Evolutionary conservation across 2,797 vertebrate species (phyloP), one percentile per base, ranked within the genome.

Genomic region (Danionella dracula): DNA sequence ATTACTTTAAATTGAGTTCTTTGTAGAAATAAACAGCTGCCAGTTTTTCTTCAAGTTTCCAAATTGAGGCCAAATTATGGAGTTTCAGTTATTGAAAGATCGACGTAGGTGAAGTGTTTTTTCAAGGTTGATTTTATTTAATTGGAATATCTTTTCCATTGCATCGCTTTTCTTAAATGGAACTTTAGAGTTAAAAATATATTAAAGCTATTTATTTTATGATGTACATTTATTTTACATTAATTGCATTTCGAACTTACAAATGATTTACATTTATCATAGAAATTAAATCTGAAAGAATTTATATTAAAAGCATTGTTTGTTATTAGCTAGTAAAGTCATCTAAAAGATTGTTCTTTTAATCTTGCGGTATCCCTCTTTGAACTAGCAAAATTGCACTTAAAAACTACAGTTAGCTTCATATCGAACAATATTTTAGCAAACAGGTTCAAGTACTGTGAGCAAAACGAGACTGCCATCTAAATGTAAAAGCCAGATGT

Each of bases 371-470:
- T 71, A 59, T 32, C 57, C 54, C 37, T 67, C 12, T n/a, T n/a
- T 64, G 34, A 53, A 48, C 46, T 32, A 37, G 56, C 50, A n/a
- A 68, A 62, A 72, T 57, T 63, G 59, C 51, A 76, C 59, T 64
- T 58, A 42, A 37, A 23, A 71, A 31, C 48, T 58, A 54, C 23
- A 56, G 37, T 55, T 56, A 73, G 15, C 16, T 67, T 57, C 68
- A 49, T 21, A 70, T 32, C 40, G 46, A 49, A 72, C 51, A 16
- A 51, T 11, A 70, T 57, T 54, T 46, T 69, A 70, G 54, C 54
- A 55, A 68, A 68, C 13, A 68, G 66, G 45, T 38, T 76, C 48
- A 44, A 68, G 49, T 70, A 46, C 71, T 56, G 54, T 51, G 67
- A 59, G 19, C 27, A 68, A 61, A 65, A 57, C 64, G 50, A 71